Conservation (phyloP, 2,888 invertebrate species). For the Colostygia pectinataria region DNA sequence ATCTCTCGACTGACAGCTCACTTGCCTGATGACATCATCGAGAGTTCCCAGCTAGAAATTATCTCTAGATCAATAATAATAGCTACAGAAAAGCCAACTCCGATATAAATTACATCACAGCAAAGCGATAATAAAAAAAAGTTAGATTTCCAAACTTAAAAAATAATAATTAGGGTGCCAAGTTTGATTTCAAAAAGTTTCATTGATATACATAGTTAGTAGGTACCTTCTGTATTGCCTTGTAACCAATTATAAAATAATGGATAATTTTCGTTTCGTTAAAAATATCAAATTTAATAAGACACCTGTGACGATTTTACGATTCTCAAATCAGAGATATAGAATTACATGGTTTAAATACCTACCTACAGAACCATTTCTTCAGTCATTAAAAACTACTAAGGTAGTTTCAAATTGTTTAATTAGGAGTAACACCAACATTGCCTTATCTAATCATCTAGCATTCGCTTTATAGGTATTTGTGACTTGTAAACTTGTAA, state of each 20-base stretch:
- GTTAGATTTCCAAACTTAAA: too few species aligned
- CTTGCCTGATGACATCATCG: constrained; percentile 58
- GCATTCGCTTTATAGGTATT: too few species aligned
- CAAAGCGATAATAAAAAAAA: too few species aligned
- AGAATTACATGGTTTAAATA: constrained; percentile 31
- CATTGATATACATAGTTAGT: neutral
- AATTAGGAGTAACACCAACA: constrained; percentile 9
- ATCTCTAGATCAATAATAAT: constrained; percentile 7
- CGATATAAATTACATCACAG: too few species aligned
- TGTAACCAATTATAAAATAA: neutral
- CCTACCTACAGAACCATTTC: constrained; percentile 12
- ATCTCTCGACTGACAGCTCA: constrained; percentile 62
- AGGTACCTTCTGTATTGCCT: too few species aligned
- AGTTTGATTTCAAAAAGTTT: constrained; percentile 5
- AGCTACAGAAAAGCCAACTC: too few species aligned
- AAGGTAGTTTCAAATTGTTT: constrained; percentile 7
- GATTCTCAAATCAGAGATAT: constrained; percentile 26
- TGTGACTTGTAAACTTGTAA: too few species aligned
- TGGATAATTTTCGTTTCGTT: constrained; percentile 22
- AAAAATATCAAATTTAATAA: constrained; percentile 35
- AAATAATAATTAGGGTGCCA: neutral
- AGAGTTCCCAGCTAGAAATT: constrained; percentile 29
- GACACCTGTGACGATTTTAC: constrained; percentile 37
- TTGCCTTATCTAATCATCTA: neutral
- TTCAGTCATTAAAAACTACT: constrained; percentile 10